Percentiles rank a stretch among this genome's conserved stretches.
Evolutionary conservation across 1,140 invertebrate species (phyloP).

Genomic region (Rhynchophorus ferrugineus): DNA sequence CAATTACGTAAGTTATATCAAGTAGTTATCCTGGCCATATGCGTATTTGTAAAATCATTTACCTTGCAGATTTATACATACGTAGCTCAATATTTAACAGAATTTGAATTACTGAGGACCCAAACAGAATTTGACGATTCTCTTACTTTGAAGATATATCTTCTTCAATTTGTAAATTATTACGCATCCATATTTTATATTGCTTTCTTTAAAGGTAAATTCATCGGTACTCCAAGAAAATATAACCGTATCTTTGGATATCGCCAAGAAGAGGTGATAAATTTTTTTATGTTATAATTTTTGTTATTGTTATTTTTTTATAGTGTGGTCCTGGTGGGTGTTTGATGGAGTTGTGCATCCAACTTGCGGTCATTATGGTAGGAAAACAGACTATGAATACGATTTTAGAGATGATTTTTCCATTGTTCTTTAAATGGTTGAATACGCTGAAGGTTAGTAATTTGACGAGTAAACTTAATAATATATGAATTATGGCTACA

Average conservation of each 20-base stretch:
- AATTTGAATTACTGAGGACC: slow-evolving; percentile 87
- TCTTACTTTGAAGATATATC: slow-evolving; percentile 92
- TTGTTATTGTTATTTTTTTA: slow-evolving; percentile 12
- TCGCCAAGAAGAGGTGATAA: slow-evolving; percentile 73
- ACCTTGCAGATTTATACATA: slow-evolving; percentile 70
- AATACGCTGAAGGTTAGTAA: slow-evolving; percentile 53
- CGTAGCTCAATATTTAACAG: slow-evolving; percentile 86
- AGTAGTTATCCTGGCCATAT: background rate
- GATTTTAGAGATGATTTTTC: slow-evolving; percentile 70
- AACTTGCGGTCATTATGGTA: slow-evolving; percentile 91
- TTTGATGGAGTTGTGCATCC: slow-evolving; percentile 85
- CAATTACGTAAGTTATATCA: slow-evolving; percentile 63
- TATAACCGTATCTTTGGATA: slow-evolving; percentile 70
- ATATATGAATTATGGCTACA: no score
- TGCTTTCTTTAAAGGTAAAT: slow-evolving; percentile 94
- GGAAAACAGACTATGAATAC: slow-evolving; percentile 94
- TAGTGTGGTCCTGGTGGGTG: slow-evolving; percentile 82
- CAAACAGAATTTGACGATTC: slow-evolving; percentile 98
- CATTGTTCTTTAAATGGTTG: slow-evolving; percentile 65
- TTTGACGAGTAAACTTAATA: no score
- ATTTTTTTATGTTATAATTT: slow-evolving; percentile 10
- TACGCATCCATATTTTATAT: slow-evolving; percentile 99
- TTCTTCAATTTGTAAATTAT: slow-evolving; percentile 97
- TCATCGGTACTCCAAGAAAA: slow-evolving; percentile 73
- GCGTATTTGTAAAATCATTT: slow-evolving; percentile 14